Base-by-base conservation (phyloP, 2,113 vertebrate species). In the Tricholaema leucomelas region DNA sequence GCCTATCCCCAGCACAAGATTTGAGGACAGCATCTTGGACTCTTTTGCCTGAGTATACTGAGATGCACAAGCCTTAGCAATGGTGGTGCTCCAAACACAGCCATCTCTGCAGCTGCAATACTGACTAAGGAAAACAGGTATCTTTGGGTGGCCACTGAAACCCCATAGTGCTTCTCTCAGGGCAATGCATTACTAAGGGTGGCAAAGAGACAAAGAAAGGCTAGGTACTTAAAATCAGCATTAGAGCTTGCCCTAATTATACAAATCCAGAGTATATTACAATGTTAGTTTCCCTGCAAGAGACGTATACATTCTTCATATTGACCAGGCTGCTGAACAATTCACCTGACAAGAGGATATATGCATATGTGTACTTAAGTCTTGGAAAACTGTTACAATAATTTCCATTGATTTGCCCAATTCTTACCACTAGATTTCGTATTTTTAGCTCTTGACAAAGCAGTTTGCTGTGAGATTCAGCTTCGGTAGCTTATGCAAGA, bases 1-100 rank as follows among this genome's bases (percentile, higher is more conserved):
- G 50, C 35, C 55, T 69, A 28, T 46, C 44, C 38, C 60, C 3
- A 1, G 55, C 0, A 0, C 42, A 28, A 64, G 44, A 46, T 56
- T 46, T 73, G 48, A 55, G 38, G 25, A 19, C 38, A 87, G 35
- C n/a, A 9, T 35, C 6, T 52, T 13, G 15, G 38, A 27, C 23
- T 56, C 35, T 38, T 42, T 40, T 23, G 25, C 38, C 30, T 10
- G 55, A 15, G 44, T 13, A 56, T 24, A 12, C 31, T 4, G 48
- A 10, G 24, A 42, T 24, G 52, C 33, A 5, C 3, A 17, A 69
- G 25, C 54, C n/a, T 61, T 36, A 28, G 55, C 44, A 48, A 30
- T 2, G 38, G 21, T 48, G n/a, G 38, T 2, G 8, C 59, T 81
- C 38, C 69, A 55, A 7, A 18, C 44, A 38, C 2, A 76, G 67